Evolutionary conservation across 2,113 vertebrate genomes (phyloP).

Genomic region (Cynocephalus volans): DNA sequence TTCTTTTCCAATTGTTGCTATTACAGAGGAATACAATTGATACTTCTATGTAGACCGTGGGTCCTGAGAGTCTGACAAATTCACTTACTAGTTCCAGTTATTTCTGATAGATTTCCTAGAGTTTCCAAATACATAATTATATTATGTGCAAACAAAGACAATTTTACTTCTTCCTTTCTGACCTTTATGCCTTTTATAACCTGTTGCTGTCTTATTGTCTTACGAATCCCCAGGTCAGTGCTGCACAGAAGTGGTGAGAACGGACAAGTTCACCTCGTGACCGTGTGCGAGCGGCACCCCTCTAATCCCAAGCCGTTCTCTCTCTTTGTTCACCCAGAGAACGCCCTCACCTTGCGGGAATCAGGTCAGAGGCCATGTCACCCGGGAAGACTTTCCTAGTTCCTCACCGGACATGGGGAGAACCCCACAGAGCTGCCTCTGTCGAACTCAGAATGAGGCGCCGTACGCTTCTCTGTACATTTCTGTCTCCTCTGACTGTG

Average conservation of each 20-base stretch:
- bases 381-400: not conserved
- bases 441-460: not conserved
- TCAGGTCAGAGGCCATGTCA: not conserved
- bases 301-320: not conserved
- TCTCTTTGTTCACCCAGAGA: slow-evolving; percentile 1
- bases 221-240: too few relatives aligned
- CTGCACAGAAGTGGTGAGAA: too few relatives aligned
- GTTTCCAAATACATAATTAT: too few relatives aligned
- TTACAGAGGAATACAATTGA: not conserved
- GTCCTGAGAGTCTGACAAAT: not conserved
- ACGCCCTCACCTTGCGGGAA: not conserved
- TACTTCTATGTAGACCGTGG: not conserved
- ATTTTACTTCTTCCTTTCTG: too few relatives aligned
- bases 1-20: not conserved
- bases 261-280: not conserved
- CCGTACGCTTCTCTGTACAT: not conserved
- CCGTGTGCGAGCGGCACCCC: not conserved
- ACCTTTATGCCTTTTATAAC: too few relatives aligned
- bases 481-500: not conserved
- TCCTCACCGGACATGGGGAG: not conserved
- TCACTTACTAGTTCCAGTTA: not conserved
- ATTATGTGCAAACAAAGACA: too few relatives aligned
- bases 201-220: too few relatives aligned
- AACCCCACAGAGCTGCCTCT: not conserved
- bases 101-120: too few relatives aligned